Conservation (phyloP, 2,797 vertebrate species). For the Ptychobarbus kaznakovi region DNA sequence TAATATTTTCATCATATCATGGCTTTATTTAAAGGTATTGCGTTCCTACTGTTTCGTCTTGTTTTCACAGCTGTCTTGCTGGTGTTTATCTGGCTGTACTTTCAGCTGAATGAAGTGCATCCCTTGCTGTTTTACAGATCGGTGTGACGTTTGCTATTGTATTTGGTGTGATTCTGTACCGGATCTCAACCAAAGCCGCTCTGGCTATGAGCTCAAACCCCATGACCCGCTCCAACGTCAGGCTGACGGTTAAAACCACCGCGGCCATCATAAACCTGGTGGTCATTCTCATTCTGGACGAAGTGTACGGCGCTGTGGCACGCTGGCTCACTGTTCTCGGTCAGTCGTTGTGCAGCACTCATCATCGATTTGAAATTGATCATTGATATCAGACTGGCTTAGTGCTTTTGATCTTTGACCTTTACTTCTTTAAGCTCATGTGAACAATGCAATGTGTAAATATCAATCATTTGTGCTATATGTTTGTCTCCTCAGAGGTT, state of each 20-base stretch:
- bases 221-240: conserved; percentile 86
- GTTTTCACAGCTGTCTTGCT: not conserved
- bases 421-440: not conserved
- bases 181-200: conserved; percentile 93
- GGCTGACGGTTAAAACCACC: conserved; percentile 93
- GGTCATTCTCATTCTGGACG: conserved; percentile 96
- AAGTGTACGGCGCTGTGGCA: conserved; percentile 93
- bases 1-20: not conserved
- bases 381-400: not conserved
- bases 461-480: not conserved
- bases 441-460: not conserved
- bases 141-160: conserved; percentile 96
- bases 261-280: conserved; percentile 97
- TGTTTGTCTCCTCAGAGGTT: conserved; percentile 82
- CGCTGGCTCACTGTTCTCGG: conserved; percentile 94
- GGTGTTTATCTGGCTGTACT: not conserved
- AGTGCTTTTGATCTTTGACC: not conserved
- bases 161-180: conserved; percentile 95
- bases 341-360: conserved; percentile 64
- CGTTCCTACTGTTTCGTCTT: not conserved
- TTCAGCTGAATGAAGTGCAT: not conserved
- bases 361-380: not conserved
- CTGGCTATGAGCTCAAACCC: conserved; percentile 92
- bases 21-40: not conserved
- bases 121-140: conserved; percentile 75